phyloP scores from a whole-genome alignment of 1,140 invertebrate genomes.

The Bicyclus anynana region DNA sequence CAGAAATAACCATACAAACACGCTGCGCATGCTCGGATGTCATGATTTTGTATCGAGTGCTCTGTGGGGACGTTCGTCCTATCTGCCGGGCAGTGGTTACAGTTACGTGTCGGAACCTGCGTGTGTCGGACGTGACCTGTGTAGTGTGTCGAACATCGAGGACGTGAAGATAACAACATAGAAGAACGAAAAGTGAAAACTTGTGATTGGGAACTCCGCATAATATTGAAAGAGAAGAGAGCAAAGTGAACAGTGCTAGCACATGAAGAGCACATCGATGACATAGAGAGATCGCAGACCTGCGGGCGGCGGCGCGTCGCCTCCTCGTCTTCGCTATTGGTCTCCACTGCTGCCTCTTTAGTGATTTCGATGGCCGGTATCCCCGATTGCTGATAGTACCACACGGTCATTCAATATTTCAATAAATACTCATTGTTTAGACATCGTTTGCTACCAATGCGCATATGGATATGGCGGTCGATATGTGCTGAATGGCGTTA shows the following conservation, averaged over 20 bases:
- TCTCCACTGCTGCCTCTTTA: conserved; percentile 82
- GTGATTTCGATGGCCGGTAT: conserved; percentile 89
- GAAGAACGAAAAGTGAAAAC: conserved; percentile 67
- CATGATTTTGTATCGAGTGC: conserved; percentile 65
- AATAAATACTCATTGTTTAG: conserved; percentile 28
- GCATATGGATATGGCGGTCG: conserved; percentile 36
- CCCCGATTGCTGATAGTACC: conserved; percentile 72
- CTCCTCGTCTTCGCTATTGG: conserved; percentile 78
- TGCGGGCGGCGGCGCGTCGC: conserved; percentile 71
- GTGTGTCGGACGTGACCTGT: conserved; percentile 50
- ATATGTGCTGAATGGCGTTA: conserved; percentile 11
- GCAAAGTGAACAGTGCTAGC: conserved; percentile 70
- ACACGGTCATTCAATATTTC: conserved; percentile 67
- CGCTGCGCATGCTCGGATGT: conserved; percentile 65
- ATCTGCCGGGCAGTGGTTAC: conserved; percentile 33
- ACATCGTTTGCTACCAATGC: conserved; percentile 37
- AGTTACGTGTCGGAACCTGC: conserved; percentile 38
- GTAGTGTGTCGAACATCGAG: conserved; percentile 57
- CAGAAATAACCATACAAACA: conserved; percentile 65
- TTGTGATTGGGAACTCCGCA: conserved; percentile 62
- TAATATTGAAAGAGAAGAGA: conserved; percentile 65
- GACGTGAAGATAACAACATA: conserved; percentile 69
- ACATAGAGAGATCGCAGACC: conserved; percentile 72
- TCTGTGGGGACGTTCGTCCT: conserved; percentile 49
- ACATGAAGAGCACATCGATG: conserved; percentile 74